Percentiles rank a stretch among this genome's conserved stretches.
Conservation (phyloP, 2,113 vertebrate species). For the Eurypyga helias region DNA sequence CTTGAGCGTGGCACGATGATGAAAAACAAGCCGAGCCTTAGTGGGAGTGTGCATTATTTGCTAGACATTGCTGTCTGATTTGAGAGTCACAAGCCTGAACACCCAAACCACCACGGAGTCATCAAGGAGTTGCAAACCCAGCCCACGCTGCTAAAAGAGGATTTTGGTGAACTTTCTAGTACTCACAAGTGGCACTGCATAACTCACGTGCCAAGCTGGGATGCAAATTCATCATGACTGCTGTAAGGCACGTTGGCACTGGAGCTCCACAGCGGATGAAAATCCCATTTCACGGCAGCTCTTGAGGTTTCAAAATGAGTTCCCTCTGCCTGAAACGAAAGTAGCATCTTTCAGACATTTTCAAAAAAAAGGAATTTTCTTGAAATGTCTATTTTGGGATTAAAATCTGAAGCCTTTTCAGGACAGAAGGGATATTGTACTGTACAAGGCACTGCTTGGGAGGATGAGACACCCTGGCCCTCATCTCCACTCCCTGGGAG, state of each 20-base stretch:
- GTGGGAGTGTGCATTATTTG: neutral
- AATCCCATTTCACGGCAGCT: neutral
- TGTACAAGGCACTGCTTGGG: neutral
- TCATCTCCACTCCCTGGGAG: neutral
- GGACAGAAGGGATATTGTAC: neutral
- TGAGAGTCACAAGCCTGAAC: neutral
- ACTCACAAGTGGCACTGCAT: neutral
- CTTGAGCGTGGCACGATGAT: neutral
- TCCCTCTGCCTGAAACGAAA: neutral
- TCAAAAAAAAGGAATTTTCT: neutral
- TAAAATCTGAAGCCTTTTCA: neutral
- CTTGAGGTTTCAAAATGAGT: neutral
- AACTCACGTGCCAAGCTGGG: neutral
- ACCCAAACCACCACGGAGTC: neutral
- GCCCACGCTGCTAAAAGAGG: neutral
- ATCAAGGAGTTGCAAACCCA: neutral
- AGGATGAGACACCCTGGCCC: neutral
- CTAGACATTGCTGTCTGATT: neutral
- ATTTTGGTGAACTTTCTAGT: neutral
- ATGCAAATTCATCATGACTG: neutral
- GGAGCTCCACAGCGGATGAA: rapidly evolving
- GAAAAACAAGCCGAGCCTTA: neutral
- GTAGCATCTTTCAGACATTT: neutral
- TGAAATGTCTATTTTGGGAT: neutral
- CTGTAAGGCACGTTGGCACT: neutral